These are phyloP conservation scores for Peromyscus attwateri DNA, from an alignment of 2,797 vertebrate genomes.

Conservation along the genomic window DNA sequence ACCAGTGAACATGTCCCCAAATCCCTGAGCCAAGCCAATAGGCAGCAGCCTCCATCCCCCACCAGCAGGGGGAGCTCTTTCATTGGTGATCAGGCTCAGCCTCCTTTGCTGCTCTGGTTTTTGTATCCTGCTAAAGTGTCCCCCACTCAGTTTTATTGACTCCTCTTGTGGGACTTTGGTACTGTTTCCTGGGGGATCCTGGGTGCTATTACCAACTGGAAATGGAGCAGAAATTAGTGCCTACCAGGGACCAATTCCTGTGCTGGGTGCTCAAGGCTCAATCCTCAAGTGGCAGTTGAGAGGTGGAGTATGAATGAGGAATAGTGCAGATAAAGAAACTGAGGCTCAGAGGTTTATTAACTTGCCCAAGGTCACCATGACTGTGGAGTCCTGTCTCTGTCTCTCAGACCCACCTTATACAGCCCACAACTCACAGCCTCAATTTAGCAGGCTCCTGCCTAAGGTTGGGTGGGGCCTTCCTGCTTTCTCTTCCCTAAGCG, in stretches of 20 bases:
- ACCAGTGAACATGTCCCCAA: background rate
- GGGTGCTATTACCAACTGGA: background rate
- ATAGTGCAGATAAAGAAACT: background rate
- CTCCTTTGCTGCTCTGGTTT: background rate
- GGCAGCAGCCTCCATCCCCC: background rate
- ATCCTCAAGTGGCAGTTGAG: background rate
- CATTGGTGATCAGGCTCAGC: background rate
- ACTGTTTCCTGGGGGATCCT: background rate
- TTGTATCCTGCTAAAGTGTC: background rate
- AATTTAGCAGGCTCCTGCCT: background rate
- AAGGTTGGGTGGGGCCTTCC: background rate
- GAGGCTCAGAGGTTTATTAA: background rate
- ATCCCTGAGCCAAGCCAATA: background rate
- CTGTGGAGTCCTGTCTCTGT: background rate
- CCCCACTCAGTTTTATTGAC: background rate
- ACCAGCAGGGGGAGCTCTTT: background rate
- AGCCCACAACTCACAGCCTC: background rate
- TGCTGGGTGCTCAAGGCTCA: no score
- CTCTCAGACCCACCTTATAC: rapidly evolving
- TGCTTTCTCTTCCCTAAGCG: background rate
- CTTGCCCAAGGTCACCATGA: background rate
- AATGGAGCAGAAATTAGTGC: background rate
- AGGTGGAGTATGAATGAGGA: background rate
- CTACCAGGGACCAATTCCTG: background rate
- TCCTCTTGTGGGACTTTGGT: background rate